Conservation (phyloP, 2,113 vertebrate genomes). For the Larimichthys crocea region DNA sequence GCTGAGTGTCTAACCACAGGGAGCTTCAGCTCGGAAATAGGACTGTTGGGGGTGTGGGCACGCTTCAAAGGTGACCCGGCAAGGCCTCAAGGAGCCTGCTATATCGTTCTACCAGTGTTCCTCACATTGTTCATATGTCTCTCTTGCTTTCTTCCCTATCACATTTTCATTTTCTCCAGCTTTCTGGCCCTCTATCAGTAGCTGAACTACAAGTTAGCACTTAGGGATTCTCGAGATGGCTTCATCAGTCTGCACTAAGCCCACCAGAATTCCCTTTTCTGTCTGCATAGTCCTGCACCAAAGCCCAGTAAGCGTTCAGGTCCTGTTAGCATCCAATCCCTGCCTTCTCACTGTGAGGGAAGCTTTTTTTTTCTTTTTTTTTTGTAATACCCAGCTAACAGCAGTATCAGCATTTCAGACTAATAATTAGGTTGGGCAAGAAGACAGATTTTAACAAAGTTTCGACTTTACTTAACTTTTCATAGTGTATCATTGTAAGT, state of each 20-base stretch:
- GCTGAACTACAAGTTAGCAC: conserved; percentile 11
- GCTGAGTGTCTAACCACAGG: conserved; percentile 37
- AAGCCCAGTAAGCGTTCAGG: conserved; percentile 34
- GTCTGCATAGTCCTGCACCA: conserved; percentile 1
- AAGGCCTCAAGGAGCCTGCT: conserved; percentile 38
- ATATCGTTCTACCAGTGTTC: conserved; percentile 8
- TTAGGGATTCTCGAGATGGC: conserved; percentile 1
- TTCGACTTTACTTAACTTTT: conserved; percentile 1
- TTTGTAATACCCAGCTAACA: conserved; percentile 1
- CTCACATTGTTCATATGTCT: conserved; percentile 30
- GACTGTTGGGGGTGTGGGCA: conserved; percentile 30
- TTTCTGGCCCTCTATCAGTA: conserved; percentile 33
- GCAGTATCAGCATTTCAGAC: conserved; percentile 41
- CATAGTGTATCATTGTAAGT: background rate
- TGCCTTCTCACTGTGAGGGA: conserved; percentile 8
- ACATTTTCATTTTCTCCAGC: conserved; percentile 18
- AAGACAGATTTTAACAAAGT: conserved; percentile 6
- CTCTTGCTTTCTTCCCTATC: background rate
- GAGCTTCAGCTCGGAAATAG: conserved; percentile 40
- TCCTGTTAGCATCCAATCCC: conserved; percentile 15
- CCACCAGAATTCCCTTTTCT: conserved; percentile 16
- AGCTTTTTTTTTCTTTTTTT: background rate
- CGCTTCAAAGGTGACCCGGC: conserved; percentile 56
- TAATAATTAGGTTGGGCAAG: conserved; percentile 4
- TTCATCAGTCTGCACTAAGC: conserved; percentile 17